Percentiles rank a stretch among this genome's conserved stretches.
Conservation (phyloP, 2,888 invertebrate species). For the Xestoiulus laeticollis region DNA sequence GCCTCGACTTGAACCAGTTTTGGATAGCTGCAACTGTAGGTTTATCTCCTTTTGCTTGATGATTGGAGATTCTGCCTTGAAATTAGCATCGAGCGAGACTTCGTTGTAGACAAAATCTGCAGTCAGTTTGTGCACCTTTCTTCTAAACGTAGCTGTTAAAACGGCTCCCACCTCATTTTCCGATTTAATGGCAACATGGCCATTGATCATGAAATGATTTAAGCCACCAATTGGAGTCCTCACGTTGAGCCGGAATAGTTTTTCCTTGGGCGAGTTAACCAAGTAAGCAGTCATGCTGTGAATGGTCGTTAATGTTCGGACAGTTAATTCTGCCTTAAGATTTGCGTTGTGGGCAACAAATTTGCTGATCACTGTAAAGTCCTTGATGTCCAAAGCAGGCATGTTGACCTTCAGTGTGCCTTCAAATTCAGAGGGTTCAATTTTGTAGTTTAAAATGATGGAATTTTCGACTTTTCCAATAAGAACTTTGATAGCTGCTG, state of each 20-base stretch:
- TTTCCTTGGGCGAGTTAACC: not conserved
- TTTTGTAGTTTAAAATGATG: slow-evolving; percentile 39
- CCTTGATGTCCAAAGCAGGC: slow-evolving; percentile 8
- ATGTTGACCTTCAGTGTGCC: slow-evolving; percentile 3
- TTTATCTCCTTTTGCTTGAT: not conserved
- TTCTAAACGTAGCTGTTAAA: not conserved
- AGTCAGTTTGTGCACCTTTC: not conserved
- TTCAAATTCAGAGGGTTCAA: not conserved
- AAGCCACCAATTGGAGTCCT: slow-evolving; percentile 35
- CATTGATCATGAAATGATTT: not conserved
- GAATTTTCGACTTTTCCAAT: slow-evolving; percentile 33
- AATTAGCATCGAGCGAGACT: not conserved
- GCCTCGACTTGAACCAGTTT: not conserved
- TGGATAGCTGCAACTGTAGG: not conserved
- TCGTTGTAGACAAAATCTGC: not conserved
- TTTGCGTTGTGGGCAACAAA: not conserved
- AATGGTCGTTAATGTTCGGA: not conserved
- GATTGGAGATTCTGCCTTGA: slow-evolving; percentile 10
- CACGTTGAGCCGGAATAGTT: not conserved
- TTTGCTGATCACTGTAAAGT: slow-evolving; percentile 12
- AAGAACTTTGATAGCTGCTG: not conserved
- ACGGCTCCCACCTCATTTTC: not conserved
- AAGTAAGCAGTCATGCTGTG: not conserved
- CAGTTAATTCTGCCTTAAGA: not conserved
- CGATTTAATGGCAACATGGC: not conserved